Evolutionary conservation across 2,797 vertebrate species (phyloP).

Genomic region (Garrulus glandarius): DNA sequence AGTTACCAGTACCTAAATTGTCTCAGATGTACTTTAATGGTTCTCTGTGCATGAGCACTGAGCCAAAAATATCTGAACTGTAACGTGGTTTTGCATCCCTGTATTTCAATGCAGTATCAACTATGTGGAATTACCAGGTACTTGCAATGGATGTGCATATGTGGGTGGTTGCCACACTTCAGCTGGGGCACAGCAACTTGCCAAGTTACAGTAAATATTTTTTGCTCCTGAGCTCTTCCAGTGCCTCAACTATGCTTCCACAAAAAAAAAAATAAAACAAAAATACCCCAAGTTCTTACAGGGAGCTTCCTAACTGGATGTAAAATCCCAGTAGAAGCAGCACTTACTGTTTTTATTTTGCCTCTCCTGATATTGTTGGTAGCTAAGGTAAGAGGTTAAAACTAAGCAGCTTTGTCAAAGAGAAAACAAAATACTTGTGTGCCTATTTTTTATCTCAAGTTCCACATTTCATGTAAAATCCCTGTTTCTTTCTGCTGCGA

Average conservation of each 20-base stretch:
- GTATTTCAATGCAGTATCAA: neutral
- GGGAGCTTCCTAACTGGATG: neutral
- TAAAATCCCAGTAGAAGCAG: neutral
- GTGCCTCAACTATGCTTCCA: neutral
- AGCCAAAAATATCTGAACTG: neutral
- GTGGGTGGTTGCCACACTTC: neutral
- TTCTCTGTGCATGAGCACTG: neutral
- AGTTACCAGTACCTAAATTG: neutral
- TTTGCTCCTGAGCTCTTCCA: neutral
- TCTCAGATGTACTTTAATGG: neutral
- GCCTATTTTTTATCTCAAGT: neutral
- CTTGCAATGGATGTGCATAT: neutral
- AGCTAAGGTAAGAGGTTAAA: neutral
- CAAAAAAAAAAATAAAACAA: neutral
- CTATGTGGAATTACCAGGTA: neutral
- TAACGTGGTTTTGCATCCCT: neutral
- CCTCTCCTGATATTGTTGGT: neutral
- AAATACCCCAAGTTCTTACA: neutral
- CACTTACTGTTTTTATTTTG: neutral
- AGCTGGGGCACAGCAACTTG: neutral
- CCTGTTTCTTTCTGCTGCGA: accelerated
- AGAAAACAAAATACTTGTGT: neutral
- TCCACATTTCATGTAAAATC: neutral
- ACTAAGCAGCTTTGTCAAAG: neutral
- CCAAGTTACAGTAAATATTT: neutral